Evolutionary conservation across 2,797 vertebrate genomes (phyloP).

Genomic region (Lates japonicus): DNA sequence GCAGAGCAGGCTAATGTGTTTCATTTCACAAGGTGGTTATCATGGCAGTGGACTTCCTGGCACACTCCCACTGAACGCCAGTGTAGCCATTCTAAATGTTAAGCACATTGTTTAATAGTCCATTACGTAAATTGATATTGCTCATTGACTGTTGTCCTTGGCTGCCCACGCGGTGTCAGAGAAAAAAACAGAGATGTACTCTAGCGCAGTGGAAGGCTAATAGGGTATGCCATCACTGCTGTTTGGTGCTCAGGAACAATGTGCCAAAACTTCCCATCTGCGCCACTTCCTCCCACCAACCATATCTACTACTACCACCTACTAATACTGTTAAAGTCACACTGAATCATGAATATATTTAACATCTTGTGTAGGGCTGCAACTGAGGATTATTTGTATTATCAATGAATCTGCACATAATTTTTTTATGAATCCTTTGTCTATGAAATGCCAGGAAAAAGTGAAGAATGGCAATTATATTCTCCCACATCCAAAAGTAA

Average conservation of each 20-base stretch:
- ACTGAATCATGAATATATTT: background rate
- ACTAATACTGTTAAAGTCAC: background rate
- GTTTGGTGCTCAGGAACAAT: slow-evolving; percentile 39
- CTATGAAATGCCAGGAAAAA: background rate
- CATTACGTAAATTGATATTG: slow-evolving; percentile 82
- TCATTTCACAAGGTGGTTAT: slow-evolving; percentile 57
- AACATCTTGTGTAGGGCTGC: background rate
- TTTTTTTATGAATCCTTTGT: background rate
- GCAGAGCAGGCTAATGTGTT: slow-evolving; percentile 56
- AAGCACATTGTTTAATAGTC: slow-evolving; percentile 81
- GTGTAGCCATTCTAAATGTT: slow-evolving; percentile 67
- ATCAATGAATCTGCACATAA: background rate
- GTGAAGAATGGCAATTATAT: background rate
- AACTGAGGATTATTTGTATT: no score
- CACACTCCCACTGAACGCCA: slow-evolving; percentile 63
- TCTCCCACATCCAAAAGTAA: background rate
- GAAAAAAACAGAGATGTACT: slow-evolving; percentile 60
- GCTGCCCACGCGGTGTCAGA: slow-evolving; percentile 67
- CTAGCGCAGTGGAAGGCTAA: slow-evolving; percentile 34
- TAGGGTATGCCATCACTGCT: slow-evolving; percentile 33
- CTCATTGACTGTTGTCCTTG: slow-evolving; percentile 82
- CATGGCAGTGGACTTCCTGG: slow-evolving; percentile 64
- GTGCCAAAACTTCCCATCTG: slow-evolving; percentile 52
- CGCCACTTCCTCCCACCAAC: slow-evolving; percentile 3
- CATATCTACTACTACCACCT: background rate